Evolutionary conservation across 2,888 invertebrate genomes (phyloP), one percentile per base, ranked within the genome.

Genomic region (Neoscelio sp.): DNA sequence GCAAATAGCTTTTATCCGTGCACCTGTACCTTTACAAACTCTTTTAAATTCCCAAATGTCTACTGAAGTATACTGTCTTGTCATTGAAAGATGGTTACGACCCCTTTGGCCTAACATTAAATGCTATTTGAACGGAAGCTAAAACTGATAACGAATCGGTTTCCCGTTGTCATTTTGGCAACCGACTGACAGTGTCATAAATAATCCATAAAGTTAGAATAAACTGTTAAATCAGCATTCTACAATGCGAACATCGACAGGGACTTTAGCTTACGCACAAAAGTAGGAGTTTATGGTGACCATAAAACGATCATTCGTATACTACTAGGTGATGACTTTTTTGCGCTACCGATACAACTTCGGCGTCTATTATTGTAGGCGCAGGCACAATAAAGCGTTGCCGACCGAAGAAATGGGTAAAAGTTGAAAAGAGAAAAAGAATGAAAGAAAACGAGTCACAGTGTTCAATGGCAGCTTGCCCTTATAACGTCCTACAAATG

Each of bases 221-320:
- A n/a, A n/a, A n/a, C n/a, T n/a, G n/a, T n/a, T n/a, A n/a, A n/a
- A n/a, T n/a, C n/a, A n/a, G 26, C 23, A 23, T 17, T 54, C 65
- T 30, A 83, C 80, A 81, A 81, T 80, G 38, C 58, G 40, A 28
- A 28, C 28, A 65, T 48, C 42, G 42, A 62, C 18, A 12, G 28
- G 26, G 48, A 26, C 50, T 38, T 52, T 30, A 10, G 28, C 17
- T 64, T 28, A 58, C 42, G 76, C 64, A 85, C 86, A 86, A 85
- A 85, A 56, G 84, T 85, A 50, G 46, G 76, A 83, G 85, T 87
- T 88, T 86, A 86, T 84, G 83, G 80, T 79, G 78, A 81, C 82
- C 83, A 85, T 88, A 89, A 88, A 88, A 83, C 85, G 84, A 89
- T 89, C 84, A 89, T 89, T 80, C 86, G 75, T 81, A 78, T 71